Base-by-base conservation (phyloP, 1,140 invertebrate genomes). In the Drosophila pectinifera region DNA sequence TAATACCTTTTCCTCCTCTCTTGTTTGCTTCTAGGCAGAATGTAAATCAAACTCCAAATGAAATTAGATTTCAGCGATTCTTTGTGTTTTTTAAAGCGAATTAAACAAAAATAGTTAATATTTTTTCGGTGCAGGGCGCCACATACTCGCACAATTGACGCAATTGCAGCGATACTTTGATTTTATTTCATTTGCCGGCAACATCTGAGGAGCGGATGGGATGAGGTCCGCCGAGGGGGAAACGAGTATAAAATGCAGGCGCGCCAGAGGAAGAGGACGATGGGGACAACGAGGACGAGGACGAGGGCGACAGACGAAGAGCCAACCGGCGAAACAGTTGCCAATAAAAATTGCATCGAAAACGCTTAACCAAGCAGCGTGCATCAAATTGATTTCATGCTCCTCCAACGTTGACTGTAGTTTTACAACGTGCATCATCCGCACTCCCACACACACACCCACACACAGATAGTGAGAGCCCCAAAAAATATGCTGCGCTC, bases 341-440 rank as follows among this genome's bases (percentile, higher is more conserved):
- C 51, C 84, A 89, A 89, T 89, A 89, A 89, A 89, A 89, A 89
- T 80, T 89, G 80, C 85, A 89, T 90, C 89, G 84, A 89, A 78
- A 86, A 84, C 84, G 84, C 84, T 89, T 89, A 84, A 89, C 84
- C 84, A 78, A 84, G 84, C 84, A 84, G 73, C 84, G 75, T 84
- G 69, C 80, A 90, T 89, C 85, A 89, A 89, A 89, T 89, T 89
- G 84, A 89, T 90, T 89, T 70, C 84, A 80, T 80, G 56, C 73
- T 58, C 49, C 46, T 74, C 31, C 45, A 51, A 67, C 59, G 72
- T 53, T 76, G 72, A 76, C 73, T 77, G 73, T 69, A 77, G 74
- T 77, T 76, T 77, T 73, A 51, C 78, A 78, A 73, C 68, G 53
- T 54, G 68, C 68, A 70, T 70, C 68, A 70, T 70, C 64, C 68